Conservation (phyloP, 2,888 invertebrate genomes). For the Agonopterix arenella region DNA sequence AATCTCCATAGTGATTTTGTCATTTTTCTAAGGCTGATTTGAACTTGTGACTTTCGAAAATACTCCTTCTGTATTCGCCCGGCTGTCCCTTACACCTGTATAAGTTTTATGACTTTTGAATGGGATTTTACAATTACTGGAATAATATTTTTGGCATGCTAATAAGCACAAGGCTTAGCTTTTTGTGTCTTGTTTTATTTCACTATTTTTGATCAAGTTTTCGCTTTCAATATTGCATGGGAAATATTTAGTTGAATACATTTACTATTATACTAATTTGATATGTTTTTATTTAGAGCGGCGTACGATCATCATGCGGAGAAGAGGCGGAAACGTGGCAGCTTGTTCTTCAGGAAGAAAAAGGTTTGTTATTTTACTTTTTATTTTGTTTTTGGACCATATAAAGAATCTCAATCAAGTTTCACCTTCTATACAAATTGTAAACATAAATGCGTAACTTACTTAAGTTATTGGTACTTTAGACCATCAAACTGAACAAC, state of each 20-base stretch:
- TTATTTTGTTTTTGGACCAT: neutral
- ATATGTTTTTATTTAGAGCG: constrained; percentile 51
- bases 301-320: constrained; percentile 86
- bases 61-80: no score
- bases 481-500: no score
- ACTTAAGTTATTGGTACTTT: no score
- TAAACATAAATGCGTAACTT: no score
- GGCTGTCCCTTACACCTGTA: no score
- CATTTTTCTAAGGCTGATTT: no score
- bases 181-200: constrained; percentile 25
- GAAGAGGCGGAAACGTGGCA: constrained; percentile 91
- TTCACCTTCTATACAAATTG: no score
- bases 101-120: no score
- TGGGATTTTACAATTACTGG: neutral
- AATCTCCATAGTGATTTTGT: no score
- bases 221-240: constrained; percentile 16
- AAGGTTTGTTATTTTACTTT: constrained; percentile 70
- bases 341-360: constrained; percentile 94
- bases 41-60: no score
- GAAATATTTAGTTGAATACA: neutral
- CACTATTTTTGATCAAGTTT: constrained; percentile 16
- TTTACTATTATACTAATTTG: neutral
- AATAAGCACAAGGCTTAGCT: constrained; percentile 34
- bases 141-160: constrained; percentile 18
- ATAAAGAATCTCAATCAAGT: no score